Conservation (phyloP, 2,888 invertebrate species). For the Ichneumon xanthorius region DNA sequence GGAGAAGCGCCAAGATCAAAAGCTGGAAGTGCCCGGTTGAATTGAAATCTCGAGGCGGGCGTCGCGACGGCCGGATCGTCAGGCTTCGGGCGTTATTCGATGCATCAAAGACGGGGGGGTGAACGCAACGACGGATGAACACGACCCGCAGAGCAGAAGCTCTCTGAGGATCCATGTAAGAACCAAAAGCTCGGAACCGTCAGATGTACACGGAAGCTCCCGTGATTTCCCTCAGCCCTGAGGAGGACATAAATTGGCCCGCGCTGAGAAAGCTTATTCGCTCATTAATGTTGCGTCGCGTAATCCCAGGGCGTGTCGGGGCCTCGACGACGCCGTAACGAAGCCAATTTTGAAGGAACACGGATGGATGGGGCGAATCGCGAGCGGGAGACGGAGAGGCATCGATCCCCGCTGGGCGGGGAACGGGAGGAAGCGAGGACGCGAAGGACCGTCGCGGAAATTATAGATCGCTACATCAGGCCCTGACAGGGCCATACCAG, state of each 20-base stretch:
- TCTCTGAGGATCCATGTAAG: not conserved
- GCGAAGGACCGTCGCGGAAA: no score
- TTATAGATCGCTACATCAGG: no score
- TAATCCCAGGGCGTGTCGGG: constrained; percentile 69
- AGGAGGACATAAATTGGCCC: constrained; percentile 75
- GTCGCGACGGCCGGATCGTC: not conserved
- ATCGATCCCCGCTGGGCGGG: not conserved
- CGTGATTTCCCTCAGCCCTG: not conserved
- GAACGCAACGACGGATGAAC: not conserved
- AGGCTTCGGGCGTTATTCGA: not conserved
- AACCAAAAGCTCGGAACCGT: not conserved
- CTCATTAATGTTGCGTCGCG: not conserved
- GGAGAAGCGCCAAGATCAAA: constrained; percentile 3
- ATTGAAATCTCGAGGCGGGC: not conserved
- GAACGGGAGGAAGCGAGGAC: no score
- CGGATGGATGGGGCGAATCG: not conserved
- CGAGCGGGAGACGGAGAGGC: not conserved
- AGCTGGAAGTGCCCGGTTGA: constrained; percentile 21
- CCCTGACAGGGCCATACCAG: no score
- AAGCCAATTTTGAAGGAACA: constrained; percentile 72
- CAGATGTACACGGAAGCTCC: not conserved
- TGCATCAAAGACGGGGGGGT: not conserved
- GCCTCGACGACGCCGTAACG: constrained; percentile 70
- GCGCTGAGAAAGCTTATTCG: constrained; percentile 14
- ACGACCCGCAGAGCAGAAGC: not conserved